A percentile compares a stretch with the other conserved stretches of the same genome.
These are phyloP conservation scores for Bradypus variegatus DNA, from an alignment of 2,797 vertebrate genomes.

Conservation along the genomic window DNA sequence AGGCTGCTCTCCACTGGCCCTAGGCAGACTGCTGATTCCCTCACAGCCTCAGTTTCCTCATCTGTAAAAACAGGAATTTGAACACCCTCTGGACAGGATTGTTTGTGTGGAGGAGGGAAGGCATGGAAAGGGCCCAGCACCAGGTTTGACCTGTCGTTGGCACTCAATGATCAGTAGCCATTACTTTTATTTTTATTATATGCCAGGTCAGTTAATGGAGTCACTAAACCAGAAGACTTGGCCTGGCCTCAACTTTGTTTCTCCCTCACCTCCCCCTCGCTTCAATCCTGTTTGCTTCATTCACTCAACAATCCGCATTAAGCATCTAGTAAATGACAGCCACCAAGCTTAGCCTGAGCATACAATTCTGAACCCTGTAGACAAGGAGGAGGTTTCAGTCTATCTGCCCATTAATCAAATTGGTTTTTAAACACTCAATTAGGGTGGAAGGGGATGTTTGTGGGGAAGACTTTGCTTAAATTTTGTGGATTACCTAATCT, in stretches of 20 bases:
- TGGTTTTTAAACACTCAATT: neutral
- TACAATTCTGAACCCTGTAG: neutral
- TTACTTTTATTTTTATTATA: neutral
- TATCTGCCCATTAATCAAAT: neutral
- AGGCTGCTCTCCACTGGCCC: too few relatives aligned
- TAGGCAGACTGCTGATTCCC: too few relatives aligned
- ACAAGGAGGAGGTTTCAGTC: neutral
- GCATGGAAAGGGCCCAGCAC: neutral
- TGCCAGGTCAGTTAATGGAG: neutral
- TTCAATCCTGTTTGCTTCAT: neutral
- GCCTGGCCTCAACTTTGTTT: too few relatives aligned
- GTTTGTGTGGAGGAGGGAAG: neutral
- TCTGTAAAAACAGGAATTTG: too few relatives aligned
- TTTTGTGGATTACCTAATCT: neutral
- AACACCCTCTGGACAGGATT: neutral
- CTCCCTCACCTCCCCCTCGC: neutral
- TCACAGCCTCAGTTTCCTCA: too few relatives aligned
- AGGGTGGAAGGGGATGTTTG: neutral
- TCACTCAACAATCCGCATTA: neutral
- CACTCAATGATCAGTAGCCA: rapidly evolving
- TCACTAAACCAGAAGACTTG: too few relatives aligned
- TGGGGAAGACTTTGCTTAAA: neutral
- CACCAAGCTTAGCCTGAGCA: neutral
- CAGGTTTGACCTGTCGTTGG: neutral
- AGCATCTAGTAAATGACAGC: neutral